Conservation (phyloP, 2,797 vertebrate species). For the Bovichtus variegatus region DNA sequence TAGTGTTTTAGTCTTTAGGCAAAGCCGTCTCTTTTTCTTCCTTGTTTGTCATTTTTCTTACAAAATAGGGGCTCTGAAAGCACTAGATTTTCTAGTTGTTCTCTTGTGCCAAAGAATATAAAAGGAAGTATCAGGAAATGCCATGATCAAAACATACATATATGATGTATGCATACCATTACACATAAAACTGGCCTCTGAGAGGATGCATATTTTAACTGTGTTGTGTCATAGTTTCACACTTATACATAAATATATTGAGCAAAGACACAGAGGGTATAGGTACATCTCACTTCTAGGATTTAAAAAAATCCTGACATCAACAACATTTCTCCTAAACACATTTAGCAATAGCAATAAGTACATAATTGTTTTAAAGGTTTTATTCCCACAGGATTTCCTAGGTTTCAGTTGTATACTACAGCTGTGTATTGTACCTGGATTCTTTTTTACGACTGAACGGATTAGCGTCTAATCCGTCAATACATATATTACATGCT, state of each 20-base stretch:
- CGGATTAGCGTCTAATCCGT: background rate
- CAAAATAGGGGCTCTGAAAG: background rate
- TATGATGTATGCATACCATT: conserved; percentile 3
- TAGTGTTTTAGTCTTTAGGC: conserved; percentile 1
- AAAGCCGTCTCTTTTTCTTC: conserved; percentile 12
- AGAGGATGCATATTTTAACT: background rate
- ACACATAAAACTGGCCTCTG: background rate
- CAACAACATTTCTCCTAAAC: background rate
- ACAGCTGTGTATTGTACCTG: background rate
- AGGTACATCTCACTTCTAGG: background rate
- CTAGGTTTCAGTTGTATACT: background rate
- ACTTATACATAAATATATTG: background rate
- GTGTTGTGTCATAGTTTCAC: background rate
- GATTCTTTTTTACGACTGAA: background rate
- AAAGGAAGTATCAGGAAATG: background rate
- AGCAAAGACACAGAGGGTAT: too few species aligned
- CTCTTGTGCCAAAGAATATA: background rate
- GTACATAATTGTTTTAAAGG: background rate
- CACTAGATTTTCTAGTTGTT: background rate
- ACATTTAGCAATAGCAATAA: too few species aligned
- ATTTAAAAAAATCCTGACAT: background rate
- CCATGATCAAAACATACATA: background rate
- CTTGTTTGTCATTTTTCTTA: conserved; percentile 1
- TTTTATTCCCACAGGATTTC: background rate
- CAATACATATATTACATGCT: background rate